Evolutionary conservation across 2,113 vertebrate species (phyloP).

Genomic region (Gavia stellata): DNA sequence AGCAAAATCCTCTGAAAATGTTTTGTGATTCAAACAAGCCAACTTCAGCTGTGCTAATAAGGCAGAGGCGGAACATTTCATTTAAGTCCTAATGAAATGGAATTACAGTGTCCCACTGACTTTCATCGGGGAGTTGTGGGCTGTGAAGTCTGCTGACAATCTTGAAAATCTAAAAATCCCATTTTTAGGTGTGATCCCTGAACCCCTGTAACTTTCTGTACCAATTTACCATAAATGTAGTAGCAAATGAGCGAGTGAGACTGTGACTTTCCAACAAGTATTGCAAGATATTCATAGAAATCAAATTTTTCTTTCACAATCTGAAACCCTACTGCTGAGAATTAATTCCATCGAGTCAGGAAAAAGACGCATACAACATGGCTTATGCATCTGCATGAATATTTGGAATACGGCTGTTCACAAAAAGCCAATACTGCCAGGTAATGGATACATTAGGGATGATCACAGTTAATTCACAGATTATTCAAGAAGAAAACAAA

Average conservation of each 20-base stretch:
- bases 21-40: neutral
- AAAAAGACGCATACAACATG: neutral
- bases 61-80: neutral
- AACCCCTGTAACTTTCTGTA: neutral
- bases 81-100: neutral
- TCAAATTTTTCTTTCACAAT: neutral
- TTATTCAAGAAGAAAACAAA: neutral
- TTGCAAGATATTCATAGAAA: neutral
- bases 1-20: neutral
- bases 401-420: neutral
- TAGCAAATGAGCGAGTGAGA: neutral
- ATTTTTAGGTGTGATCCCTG: neutral
- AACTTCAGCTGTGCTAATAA: constrained; percentile 3
- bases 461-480: neutral
- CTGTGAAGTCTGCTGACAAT: neutral
- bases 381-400: neutral
- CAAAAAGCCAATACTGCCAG: neutral
- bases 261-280: neutral
- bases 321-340: neutral
- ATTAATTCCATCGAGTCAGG: neutral
- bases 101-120: constrained; percentile 1
- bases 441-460: neutral
- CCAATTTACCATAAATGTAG: neutral
- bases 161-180: neutral
- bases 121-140: neutral